These are phyloP conservation scores for Phrynocephalus versicolor DNA, from an alignment of 2,113 vertebrate genomes.

Conservation along the genomic window DNA sequence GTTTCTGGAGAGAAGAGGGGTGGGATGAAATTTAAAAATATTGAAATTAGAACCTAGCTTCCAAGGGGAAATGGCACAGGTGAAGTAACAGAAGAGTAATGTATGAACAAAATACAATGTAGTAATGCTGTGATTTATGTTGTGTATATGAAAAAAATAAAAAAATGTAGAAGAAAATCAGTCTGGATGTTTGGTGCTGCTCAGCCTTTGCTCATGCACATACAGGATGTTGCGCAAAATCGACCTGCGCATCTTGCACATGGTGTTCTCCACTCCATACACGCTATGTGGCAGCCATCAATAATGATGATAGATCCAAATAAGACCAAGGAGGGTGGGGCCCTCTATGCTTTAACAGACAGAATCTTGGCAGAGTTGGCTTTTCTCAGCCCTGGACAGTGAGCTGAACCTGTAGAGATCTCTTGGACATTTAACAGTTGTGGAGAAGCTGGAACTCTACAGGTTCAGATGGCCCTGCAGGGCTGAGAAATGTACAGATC, in stretches of 20 bases:
- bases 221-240: background rate
- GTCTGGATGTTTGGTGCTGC: background rate
- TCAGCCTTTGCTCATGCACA: background rate
- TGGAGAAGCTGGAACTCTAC: background rate
- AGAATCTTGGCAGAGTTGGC: background rate
- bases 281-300: background rate
- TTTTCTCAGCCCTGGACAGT: too few relatives aligned
- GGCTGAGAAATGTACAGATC: background rate
- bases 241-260: too few relatives aligned
- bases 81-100: too few relatives aligned
- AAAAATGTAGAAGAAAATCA: too few relatives aligned
- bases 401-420: background rate
- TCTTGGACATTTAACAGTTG: background rate
- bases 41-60: too few relatives aligned
- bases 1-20: too few relatives aligned
- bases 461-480: background rate
- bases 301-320: background rate
- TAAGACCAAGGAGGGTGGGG: background rate
- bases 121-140: too few relatives aligned
- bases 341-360: background rate
- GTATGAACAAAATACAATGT: too few relatives aligned
- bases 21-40: too few relatives aligned
- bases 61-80: too few relatives aligned
- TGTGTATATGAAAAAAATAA: too few relatives aligned
- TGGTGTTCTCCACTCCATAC: background rate